A percentile compares a stretch with the other conserved stretches of the same genome.
These are phyloP conservation scores for Anodontia alba DNA, from an alignment of 2,888 invertebrate genomes.

Conservation along the genomic window DNA sequence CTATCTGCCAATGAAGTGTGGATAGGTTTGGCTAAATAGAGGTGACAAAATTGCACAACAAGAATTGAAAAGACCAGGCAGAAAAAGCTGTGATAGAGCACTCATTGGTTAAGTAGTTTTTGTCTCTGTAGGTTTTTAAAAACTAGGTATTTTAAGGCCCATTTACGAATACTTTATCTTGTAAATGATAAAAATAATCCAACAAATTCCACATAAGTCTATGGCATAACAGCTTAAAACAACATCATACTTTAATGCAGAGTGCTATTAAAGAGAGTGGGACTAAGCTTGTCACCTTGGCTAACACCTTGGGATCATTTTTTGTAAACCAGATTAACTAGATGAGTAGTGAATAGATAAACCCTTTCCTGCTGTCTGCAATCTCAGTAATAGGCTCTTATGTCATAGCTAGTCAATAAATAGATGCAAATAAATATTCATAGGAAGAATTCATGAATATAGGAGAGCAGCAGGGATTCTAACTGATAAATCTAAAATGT, in stretches of 20 bases:
- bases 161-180: neutral
- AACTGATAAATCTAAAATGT: conserved; percentile 8
- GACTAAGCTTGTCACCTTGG: conserved; percentile 44
- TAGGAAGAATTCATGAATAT: conserved; percentile 3
- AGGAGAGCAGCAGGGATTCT: neutral
- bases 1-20: neutral
- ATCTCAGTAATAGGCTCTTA: conserved; percentile 7
- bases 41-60: neutral
- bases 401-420: conserved; percentile 2
- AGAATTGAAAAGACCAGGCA: neutral
- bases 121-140: neutral
- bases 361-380: neutral
- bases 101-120: neutral
- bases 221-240: conserved; percentile 4
- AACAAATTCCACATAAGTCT: conserved; percentile 11
- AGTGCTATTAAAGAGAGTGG: conserved; percentile 31
- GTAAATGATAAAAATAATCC: conserved; percentile 15
- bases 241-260: neutral
- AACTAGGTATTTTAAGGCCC: neutral
- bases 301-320: conserved; percentile 32
- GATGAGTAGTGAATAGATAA: conserved; percentile 11
- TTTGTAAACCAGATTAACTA: conserved; percentile 7
- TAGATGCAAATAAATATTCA: conserved; percentile 14
- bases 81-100: neutral
- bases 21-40: neutral